phyloP scores from a whole-genome alignment of 2,113 vertebrate species.

The Sylvietta virens region DNA sequence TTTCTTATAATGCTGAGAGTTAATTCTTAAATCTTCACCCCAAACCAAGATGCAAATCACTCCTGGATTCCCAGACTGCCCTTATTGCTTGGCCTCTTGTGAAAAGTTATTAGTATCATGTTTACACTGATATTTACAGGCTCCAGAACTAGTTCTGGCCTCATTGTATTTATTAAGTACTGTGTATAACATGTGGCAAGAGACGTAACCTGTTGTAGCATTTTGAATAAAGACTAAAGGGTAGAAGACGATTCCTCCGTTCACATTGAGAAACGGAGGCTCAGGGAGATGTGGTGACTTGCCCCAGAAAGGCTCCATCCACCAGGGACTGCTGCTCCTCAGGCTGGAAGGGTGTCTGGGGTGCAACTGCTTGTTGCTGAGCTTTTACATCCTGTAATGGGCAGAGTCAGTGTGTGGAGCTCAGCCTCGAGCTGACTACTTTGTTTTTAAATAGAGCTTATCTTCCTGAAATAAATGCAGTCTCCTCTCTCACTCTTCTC shows the following conservation, averaged over 20 bases:
- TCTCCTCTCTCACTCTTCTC: neutral
- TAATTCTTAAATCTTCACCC: neutral
- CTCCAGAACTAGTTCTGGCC: neutral
- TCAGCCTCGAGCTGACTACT: neutral
- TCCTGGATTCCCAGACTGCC: neutral
- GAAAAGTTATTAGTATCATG: neutral
- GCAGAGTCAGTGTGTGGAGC: neutral
- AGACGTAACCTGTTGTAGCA: fast-evolving
- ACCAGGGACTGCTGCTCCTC: neutral
- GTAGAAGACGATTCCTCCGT: neutral
- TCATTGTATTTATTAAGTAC: neutral
- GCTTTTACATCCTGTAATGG: neutral
- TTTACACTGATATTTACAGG: neutral
- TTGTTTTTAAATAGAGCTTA: neutral
- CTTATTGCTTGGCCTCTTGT: neutral
- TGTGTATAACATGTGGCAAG: neutral
- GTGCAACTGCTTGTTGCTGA: neutral
- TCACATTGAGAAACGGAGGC: neutral
- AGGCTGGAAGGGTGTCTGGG: neutral
- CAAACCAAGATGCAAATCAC: neutral
- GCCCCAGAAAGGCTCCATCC: neutral
- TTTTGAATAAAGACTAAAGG: neutral
- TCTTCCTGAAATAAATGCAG: neutral
- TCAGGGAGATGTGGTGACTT: neutral
- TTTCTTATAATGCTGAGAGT: neutral